Base-by-base conservation (phyloP, 1,140 invertebrate genomes). In the Bombyx mandarina region DNA sequence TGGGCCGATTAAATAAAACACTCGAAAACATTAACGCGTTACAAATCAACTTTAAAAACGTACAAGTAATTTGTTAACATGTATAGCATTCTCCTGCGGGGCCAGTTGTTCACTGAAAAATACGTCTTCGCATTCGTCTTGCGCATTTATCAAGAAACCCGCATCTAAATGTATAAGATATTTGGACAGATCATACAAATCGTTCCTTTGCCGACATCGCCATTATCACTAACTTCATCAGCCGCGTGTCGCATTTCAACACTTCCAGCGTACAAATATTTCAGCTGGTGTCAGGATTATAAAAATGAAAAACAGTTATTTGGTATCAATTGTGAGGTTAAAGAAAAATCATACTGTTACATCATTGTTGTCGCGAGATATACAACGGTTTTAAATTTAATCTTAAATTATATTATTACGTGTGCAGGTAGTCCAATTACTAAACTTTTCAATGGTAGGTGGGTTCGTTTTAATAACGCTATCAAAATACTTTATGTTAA, bases 151-250 rank as follows among this genome's bases (percentile, higher is more conserved):
- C 71, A 66, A 12, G 50, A 43, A 52, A 12, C 57, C 56, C 58
- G 61, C 44, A 82, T 82, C 75, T 73, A 65, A 70, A 71, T 66
- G 64, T 48, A 18, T 18, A 52, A 58, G 60, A 62, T 66, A 79
- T 79, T 75, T 66, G 67, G 67, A 71, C 68, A 61, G 60, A 69
- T 71, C 60, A 60, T 64, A 76, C 77, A 75, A 76, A 80, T 79
- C 66, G 75, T 60, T 65, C 61, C 67, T 79, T 79, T 79, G 71
- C 73, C 75, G 75, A 71, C 75, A 66, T 47, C 60, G 44, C 50
- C n/a, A 51, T 63, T 76, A 82, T 82, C 76, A 50, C 18, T 35
- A 43, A 42, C 55, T 63, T 57, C 58, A 69, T 71, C 69, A 58
- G 42, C 43, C 45, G n/a, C 53, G 58, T 52, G 56, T 59, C 43